Conservation (phyloP, 2,888 invertebrate genomes). For the Tortricodes alternella region DNA sequence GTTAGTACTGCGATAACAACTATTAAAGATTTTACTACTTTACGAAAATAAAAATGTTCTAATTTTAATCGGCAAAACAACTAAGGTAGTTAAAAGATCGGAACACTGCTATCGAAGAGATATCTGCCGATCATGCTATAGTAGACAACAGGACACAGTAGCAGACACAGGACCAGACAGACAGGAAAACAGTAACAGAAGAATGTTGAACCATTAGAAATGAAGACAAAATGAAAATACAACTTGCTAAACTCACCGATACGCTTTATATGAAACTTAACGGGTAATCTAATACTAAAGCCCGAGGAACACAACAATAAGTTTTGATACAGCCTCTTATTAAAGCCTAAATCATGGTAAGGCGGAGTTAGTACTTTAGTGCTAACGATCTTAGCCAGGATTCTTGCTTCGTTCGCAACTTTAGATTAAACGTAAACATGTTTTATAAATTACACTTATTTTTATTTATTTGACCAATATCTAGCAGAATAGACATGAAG, state of each 20-base stretch:
- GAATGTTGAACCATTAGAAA: neutral
- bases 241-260: neutral
- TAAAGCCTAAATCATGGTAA: conserved; percentile 23
- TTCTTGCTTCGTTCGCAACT: conserved; percentile 1
- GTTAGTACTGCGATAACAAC: too few species aligned
- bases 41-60: too few species aligned
- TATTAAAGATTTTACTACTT: too few species aligned
- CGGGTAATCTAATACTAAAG: neutral
- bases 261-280: neutral
- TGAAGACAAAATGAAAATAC: neutral
- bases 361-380: conserved; percentile 16
- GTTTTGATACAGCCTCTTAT: conserved; percentile 18
- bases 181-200: too few species aligned
- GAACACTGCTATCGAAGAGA: too few species aligned
- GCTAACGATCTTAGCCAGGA: conserved; percentile 2
- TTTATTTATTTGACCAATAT: too few species aligned
- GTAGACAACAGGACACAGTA: too few species aligned
- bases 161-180: too few species aligned
- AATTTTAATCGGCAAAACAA: too few species aligned
- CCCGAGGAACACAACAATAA: conserved; percentile 6
- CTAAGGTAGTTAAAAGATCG: too few species aligned
- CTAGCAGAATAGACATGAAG: too few species aligned
- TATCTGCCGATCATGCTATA: too few species aligned
- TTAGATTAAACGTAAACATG: conserved; percentile 20
- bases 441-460: neutral